Evolutionary conservation across 2,888 invertebrate genomes (phyloP), one percentile per base, ranked within the genome.

Genomic region (Scaptomyza flava): DNA sequence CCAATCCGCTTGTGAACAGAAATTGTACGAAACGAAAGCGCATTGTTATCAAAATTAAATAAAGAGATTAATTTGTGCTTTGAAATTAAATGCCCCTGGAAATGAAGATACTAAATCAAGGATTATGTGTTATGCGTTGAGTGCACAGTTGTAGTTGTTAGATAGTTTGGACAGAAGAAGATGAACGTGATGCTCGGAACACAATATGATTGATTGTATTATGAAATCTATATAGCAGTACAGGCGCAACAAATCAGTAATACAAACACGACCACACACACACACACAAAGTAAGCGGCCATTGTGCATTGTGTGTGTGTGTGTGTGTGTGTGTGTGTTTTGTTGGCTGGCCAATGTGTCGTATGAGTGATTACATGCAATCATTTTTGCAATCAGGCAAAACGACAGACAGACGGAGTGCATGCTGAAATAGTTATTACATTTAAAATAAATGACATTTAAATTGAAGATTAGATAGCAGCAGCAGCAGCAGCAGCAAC

Each of bases 401-500:
- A 48, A 57, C 62, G 56, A 38, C 50, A 45, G 61, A 27, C 27
- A 41, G 64, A 43, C 61, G 51, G 59, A 70, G 58, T 77, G 70
- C 65, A 66, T 70, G 71, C 56, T 79, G 64, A 77, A 79, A 77
- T 79, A 79, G 79, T 77, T 79, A 77, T 77, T 76, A 76, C 62
- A 76, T 79, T 79, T 79, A 64, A 77, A 79, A 71, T 79, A 77
- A 79, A 77, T 79, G 77, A 76, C 77, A 71, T 77, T 79, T 77
- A 79, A 77, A 79, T 79, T 79, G 77, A 43, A 64, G 62, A 52
- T 45, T 54, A 65, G 58, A 56, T 58, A 59, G 41, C 41, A 43
- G 30, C 46, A 47, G 42, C 27, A 27, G 1, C 23, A n/a, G 9
- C 20, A 6, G 2, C 65, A 56, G 6, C 41, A 42, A 33, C 33